Evolutionary conservation across 2,113 vertebrate genomes (phyloP), one percentile per base, ranked within the genome.

Genomic region (Mandrillus leucophaeus): DNA sequence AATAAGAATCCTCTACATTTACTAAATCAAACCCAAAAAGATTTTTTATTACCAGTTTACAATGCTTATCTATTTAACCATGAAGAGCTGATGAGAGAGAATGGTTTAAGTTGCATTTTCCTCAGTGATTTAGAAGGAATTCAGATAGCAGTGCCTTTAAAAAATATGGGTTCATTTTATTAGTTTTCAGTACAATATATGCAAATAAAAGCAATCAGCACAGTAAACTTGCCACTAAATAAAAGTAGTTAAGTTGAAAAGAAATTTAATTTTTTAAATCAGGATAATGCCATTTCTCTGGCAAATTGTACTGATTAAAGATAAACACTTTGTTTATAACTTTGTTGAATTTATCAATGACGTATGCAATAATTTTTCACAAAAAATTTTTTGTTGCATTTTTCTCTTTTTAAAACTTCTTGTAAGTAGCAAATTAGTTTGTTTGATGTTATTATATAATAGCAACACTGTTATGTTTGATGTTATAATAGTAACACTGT

Each of bases 221-320:
- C 68, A 59, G 66, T 82, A 88, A 6, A 81, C 27, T 82, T 59
- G 16, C 22, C 30, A 66, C 27, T 89, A 82, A 88, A 30, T 93
- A 66, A 78, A 91, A 59, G 2, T 32, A 83, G 6, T 27, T 83
- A 92, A 45, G 66, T 68, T 18, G 17, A 73, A 88, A 93, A 4
- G 3, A 95, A 88, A 76, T 38, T 32, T 43, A n/a, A 76, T 64
- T 79, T 89, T 94, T 85, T 76, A 16, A 90, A 90, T 90, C 20
- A 94, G 30, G 88, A n/a, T 92, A 68, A 94, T 23, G 27, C 6
- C 59, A 86, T 79, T 93, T 90, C 17, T 79, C 18, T 94, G 55
- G 43, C 30, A 90, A 4, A 73, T 52, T 9, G 59, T 82, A 45
- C 16, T 82, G 14, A 84, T 75, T 91, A 82, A 90, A 96, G 80